Evolutionary conservation across 2,888 invertebrate genomes (phyloP), one percentile per base, ranked within the genome.

Genomic region (Corbicula japonica): DNA sequence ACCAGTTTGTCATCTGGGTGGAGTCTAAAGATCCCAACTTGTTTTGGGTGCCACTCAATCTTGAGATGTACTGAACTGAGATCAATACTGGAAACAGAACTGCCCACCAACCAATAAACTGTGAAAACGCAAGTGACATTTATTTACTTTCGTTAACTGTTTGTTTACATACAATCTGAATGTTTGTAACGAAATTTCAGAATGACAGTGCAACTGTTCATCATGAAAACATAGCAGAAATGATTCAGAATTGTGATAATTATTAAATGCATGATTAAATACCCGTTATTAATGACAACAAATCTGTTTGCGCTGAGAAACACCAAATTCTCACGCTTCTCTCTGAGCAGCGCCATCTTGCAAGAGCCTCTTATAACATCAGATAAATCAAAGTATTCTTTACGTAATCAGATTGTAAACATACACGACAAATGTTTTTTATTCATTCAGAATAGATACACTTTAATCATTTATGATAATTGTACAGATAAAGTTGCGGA

Each of bases 261-360:
- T n/a, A n/a, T n/a, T n/a, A n/a, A n/a, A n/a, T n/a, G n/a, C n/a
- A n/a, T n/a, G n/a, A n/a, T n/a, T n/a, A 66, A 46, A 58, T 84
- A 84, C 84, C 84, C 73, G 21, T 79, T 69, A 4, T 30, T 23
- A 60, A 73, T 71, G n/a, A 71, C 44, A 44, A 76, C 30, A 35
- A 84, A 79, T 44, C 54, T 34, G 61, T 79, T 75, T 65, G 81
- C 84, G 46, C 85, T 81, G 44, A 77, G 65, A 35, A 86, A 66
- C 2, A 80, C 83, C 28, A 85, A 80, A 61, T 38, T 56, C 10
- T 76, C 69, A 15, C 46, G 58, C 50, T 68, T 70, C 23, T 63
- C 62, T 71, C 78, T 80, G 46, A 89, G 68, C n/a, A 87, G 66
- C 76, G 89, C 89, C 89, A 89, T 89, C 68, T 72, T 86, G 73